Base-by-base conservation (phyloP, 1,140 invertebrate genomes). In the Bombus turneri region DNA sequence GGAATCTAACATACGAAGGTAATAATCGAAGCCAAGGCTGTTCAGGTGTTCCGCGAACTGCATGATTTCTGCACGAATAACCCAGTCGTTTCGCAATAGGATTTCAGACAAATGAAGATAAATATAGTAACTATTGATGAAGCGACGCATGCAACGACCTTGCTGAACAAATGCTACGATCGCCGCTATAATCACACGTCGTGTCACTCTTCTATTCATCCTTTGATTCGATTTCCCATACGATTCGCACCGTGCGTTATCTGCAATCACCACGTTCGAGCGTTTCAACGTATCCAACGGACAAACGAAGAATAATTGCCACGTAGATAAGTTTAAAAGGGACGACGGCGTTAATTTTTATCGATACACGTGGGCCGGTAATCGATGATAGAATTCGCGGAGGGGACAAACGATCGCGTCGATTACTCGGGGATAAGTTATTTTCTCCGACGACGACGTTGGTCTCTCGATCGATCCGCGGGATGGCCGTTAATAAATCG, bases 401-500 rank as follows among this genome's bases (percentile, higher is more conserved):
- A 53, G 47, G 18, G 47, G 18, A 53, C 47, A 53, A 53, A 53
- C 47, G 47, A 53, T 22, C 47, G 18, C 47, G 47, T 53, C 47
- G 47, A 53, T 53, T 53, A 53, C 47, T 5, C 47, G 5, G 18
- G 47, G 47, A 53, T 53, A 53, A 53, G 18, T 53, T 53, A 53
- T 53, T 53, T 53, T 53, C 47, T 39, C 62, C 53, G 53, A 57
- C 43, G 47, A 75, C 31, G n/a, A 79, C 22, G 28, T 22, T 34
- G 25, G 22, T 41, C 39, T 22, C 31, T n/a, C 39, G n/a, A 64
- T 64, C 73, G 75, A 86, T 71, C n/a, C n/a, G 47, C 47, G 12
- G 25, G 34, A 57, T 43, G 75, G 22, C 43, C 31, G 37, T 88
- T 83, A 77, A 86, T 88, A 86, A 88, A 88, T 77, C 81, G 68